Evolutionary conservation across 2,888 invertebrate species (phyloP).

Genomic region (Sphaerophoria taeniata): DNA sequence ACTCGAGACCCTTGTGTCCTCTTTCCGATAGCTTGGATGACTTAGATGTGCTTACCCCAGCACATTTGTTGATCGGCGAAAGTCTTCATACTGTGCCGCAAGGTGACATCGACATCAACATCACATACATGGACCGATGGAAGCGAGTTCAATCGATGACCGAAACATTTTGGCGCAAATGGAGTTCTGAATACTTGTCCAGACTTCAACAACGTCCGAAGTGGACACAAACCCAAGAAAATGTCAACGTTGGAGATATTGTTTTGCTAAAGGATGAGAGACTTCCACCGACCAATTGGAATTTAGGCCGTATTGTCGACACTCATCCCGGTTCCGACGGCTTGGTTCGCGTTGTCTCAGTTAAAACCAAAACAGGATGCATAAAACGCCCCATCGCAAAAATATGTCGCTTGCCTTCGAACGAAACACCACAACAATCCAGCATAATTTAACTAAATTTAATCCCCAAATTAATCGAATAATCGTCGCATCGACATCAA

Average conservation of each 20-base stretch:
- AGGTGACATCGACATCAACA: constrained; percentile 1
- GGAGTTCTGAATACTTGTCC: constrained; percentile 11
- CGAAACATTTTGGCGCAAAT: constrained; percentile 14
- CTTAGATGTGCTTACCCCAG: constrained; percentile 13
- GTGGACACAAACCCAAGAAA: constrained; percentile 17
- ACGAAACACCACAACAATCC: background rate
- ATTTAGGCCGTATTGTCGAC: background rate
- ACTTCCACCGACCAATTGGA: constrained; percentile 11
- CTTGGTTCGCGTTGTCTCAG: constrained; percentile 51
- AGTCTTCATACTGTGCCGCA: constrained; percentile 1
- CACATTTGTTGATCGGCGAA: constrained; percentile 28
- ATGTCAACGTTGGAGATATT: background rate
- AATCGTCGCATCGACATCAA: no score
- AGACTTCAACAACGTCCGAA: constrained; percentile 37
- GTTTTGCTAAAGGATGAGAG: constrained; percentile 20
- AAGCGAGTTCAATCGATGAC: constrained; percentile 4
- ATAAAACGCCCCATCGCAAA: constrained; percentile 36
- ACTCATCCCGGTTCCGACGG: constrained; percentile 38
- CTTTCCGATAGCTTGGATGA: constrained; percentile 12
- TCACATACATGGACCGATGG: constrained; percentile 7
- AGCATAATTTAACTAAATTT: background rate
- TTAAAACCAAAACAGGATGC: constrained; percentile 39
- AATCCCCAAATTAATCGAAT: no score
- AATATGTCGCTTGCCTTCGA: constrained; percentile 33
- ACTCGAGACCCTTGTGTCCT: constrained; percentile 25